Percentiles rank a stretch among this genome's conserved stretches.
phyloP scores from a whole-genome alignment of 1,140 invertebrate genomes.

The Pantala flavescens region DNA sequence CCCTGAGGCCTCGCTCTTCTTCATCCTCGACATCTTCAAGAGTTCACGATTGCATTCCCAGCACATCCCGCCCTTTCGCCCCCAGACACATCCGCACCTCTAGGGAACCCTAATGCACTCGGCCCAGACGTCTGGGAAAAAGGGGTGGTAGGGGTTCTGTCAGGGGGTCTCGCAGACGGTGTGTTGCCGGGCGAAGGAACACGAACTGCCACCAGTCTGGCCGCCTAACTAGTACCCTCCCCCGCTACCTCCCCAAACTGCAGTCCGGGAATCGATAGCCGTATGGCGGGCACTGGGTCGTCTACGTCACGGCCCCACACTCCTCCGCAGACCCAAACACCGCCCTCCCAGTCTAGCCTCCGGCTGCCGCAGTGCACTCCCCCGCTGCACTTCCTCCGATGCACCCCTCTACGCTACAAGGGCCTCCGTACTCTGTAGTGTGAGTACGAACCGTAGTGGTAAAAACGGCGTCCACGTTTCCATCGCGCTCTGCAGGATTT shows the following conservation, averaged over 20 bases:
- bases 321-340: not conserved
- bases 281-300: not conserved
- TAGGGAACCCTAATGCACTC: conserved; percentile 4
- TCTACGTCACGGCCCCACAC: not conserved
- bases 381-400: not conserved
- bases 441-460: not conserved
- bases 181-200: not conserved
- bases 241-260: not conserved
- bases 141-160: not conserved
- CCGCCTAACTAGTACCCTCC: not conserved
- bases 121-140: conserved; percentile 2
- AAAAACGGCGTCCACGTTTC: not conserved
- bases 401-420: not conserved
- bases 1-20: no score
- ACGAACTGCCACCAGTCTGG: not conserved
- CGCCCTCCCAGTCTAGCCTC: not conserved
- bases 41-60: no score
- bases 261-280: not conserved
- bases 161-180: not conserved
- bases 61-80: not conserved
- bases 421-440: not conserved
- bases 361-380: not conserved
- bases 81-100: not conserved
- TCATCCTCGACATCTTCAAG: no score
- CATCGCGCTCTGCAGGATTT: not conserved